These are phyloP conservation scores for Diadophis punctatus DNA, from an alignment of 2,113 vertebrate species.

Conservation along the genomic window DNA sequence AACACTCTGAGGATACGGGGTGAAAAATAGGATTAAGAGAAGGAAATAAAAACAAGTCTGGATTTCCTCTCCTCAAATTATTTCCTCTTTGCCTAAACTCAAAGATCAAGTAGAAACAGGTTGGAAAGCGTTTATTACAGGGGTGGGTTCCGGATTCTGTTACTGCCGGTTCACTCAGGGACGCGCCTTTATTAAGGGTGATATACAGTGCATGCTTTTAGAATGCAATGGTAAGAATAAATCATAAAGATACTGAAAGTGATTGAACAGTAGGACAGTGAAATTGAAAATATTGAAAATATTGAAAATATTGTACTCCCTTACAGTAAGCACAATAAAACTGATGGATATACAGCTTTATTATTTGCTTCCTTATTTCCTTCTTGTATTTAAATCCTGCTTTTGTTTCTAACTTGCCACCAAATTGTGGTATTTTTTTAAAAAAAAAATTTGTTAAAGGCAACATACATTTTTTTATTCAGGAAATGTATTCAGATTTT, in stretches of 20 bases:
- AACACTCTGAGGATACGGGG: neutral
- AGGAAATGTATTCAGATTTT: neutral
- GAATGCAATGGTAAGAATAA: neutral
- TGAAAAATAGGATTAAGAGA: neutral
- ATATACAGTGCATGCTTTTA: neutral
- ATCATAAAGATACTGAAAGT: neutral
- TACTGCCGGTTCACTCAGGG: too few relatives aligned
- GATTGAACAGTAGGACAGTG: neutral
- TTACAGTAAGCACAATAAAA: too few relatives aligned
- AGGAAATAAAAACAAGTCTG: neutral
- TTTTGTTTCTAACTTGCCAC: too few relatives aligned
- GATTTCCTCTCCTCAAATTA: neutral
- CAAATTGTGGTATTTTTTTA: too few relatives aligned
- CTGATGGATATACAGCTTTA: too few relatives aligned
- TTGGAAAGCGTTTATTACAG: neutral
- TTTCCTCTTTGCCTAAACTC: neutral
- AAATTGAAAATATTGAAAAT: too few relatives aligned
- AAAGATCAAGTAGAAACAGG: neutral
- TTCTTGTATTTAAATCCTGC: too few relatives aligned
- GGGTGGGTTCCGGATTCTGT: too few relatives aligned
- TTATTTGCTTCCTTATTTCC: too few relatives aligned
- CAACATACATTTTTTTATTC: neutral
- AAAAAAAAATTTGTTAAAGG: neutral
- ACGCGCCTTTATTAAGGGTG: neutral
- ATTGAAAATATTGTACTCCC: too few relatives aligned